These are phyloP conservation scores for Apteryx owenii DNA, from an alignment of 2,113 vertebrate genomes.

Conservation along the genomic window DNA sequence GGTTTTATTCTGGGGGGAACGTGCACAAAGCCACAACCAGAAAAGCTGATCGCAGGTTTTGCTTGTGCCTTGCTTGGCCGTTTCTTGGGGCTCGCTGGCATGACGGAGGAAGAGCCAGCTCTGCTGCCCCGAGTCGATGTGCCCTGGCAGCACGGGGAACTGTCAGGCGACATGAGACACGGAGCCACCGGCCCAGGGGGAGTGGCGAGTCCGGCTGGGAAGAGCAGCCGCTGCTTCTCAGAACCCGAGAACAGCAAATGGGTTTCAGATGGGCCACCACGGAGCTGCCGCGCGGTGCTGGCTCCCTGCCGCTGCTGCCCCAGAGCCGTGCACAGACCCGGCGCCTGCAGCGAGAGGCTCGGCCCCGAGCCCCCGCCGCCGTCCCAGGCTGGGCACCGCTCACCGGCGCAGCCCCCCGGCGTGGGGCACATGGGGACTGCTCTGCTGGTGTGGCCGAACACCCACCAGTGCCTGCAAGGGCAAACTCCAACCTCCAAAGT, in stretches of 20 bases:
- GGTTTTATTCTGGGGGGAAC: neutral
- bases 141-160: too few relatives aligned
- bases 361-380: neutral
- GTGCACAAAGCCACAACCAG: neutral
- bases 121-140: too few relatives aligned
- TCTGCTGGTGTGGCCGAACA: neutral
- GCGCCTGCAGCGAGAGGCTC: neutral
- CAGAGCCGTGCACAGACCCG: neutral
- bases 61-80: neutral
- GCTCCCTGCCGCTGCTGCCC: neutral
- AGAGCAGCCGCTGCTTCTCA: fast-evolving
- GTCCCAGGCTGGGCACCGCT: neutral
- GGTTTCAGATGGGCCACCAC: neutral
- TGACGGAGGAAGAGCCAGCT: too few relatives aligned
- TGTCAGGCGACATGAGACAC: too few relatives aligned
- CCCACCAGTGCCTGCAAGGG: neutral
- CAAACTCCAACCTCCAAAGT: neutral
- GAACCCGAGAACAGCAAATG: neutral
- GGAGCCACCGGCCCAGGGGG: neutral
- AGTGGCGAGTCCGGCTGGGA: neutral
- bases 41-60: neutral
- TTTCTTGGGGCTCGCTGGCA: neutral
- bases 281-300: fast-evolving
- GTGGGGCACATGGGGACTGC: too few relatives aligned
- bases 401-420: neutral